Percentiles rank a stretch among this genome's conserved stretches.
Evolutionary conservation across 2,113 vertebrate genomes (phyloP).

Genomic region (Brachionichthys hirsutus): DNA sequence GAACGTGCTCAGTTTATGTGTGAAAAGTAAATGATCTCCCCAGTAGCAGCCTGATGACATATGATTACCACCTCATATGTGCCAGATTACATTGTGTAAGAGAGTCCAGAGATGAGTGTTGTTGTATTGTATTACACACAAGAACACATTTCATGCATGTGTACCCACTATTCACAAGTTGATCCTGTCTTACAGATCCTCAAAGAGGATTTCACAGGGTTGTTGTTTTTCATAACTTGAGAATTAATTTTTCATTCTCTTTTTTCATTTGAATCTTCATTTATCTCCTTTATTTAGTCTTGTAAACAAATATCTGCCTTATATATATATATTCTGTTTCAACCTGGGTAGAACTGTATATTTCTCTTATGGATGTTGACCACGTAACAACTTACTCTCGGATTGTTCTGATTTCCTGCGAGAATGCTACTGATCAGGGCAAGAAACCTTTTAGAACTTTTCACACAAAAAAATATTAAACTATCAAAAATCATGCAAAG

Average conservation of each 20-base stretch:
- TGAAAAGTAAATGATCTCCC: slow-evolving; percentile 11
- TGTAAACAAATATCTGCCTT: no score
- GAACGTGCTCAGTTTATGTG: slow-evolving; percentile 53
- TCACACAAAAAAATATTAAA: no score
- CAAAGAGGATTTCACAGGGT: neutral
- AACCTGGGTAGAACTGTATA: no score
- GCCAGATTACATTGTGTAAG: slow-evolving; percentile 14
- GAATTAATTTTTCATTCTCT: neutral
- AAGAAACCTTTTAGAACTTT: no score
- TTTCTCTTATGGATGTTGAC: neutral
- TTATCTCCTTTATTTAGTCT: neutral
- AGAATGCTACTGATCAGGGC: no score
- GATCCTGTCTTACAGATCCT: slow-evolving; percentile 6
- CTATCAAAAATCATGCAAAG: no score
- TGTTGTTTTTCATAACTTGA: neutral
- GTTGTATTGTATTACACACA: slow-evolving; percentile 21
- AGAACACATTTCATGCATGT: slow-evolving; percentile 44
- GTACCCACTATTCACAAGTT: slow-evolving; percentile 22
- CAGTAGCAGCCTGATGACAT: slow-evolving; percentile 39
- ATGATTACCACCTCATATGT: slow-evolving; percentile 69
- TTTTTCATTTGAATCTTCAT: slow-evolving; percentile 4
- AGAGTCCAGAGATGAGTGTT: slow-evolving; percentile 16
- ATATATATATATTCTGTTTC: no score
- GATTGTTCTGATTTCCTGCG: no score
- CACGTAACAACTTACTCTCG: neutral